These are phyloP conservation scores for Rhagoletis zephyria DNA, from an alignment of 1,140 invertebrate genomes.

Conservation along the genomic window DNA sequence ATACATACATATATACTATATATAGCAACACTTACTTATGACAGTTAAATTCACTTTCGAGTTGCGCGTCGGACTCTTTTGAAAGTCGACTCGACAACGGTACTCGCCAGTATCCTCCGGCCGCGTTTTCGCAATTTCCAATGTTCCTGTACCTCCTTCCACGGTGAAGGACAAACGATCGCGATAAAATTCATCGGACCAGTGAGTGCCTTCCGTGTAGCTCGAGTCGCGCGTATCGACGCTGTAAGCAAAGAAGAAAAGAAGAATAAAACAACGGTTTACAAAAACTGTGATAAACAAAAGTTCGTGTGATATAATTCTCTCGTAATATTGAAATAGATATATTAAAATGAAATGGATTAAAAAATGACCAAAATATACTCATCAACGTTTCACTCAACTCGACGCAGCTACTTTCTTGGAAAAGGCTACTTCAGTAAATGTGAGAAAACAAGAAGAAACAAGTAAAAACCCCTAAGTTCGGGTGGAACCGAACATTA, in stretches of 20 bases:
- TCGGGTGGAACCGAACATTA: background rate
- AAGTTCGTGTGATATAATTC: constrained; percentile 5
- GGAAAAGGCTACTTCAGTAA: background rate
- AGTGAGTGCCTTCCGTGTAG: constrained; percentile 79
- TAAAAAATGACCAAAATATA: background rate
- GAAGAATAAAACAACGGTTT: constrained; percentile 17
- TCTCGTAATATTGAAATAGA: background rate
- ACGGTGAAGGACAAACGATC: constrained; percentile 79
- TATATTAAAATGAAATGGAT: background rate
- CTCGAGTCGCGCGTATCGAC: constrained; percentile 79
- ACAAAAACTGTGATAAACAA: constrained; percentile 21
- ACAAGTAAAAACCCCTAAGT: background rate
- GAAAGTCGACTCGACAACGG: constrained; percentile 90
- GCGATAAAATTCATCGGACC: constrained; percentile 79
- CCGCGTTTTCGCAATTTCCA: constrained; percentile 80
- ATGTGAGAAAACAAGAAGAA: background rate
- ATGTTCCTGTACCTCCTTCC: constrained; percentile 78
- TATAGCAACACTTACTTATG: constrained; percentile 82
- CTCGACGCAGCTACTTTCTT: background rate
- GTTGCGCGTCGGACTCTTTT: constrained; percentile 89
- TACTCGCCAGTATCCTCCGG: constrained; percentile 85
- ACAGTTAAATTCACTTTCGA: constrained; percentile 89
- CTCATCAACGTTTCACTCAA: background rate
- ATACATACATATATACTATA: background rate
- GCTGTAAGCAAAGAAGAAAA: constrained; percentile 75